Conservation (phyloP, 2,888 invertebrate species). For the Osedax fenrisi region DNA sequence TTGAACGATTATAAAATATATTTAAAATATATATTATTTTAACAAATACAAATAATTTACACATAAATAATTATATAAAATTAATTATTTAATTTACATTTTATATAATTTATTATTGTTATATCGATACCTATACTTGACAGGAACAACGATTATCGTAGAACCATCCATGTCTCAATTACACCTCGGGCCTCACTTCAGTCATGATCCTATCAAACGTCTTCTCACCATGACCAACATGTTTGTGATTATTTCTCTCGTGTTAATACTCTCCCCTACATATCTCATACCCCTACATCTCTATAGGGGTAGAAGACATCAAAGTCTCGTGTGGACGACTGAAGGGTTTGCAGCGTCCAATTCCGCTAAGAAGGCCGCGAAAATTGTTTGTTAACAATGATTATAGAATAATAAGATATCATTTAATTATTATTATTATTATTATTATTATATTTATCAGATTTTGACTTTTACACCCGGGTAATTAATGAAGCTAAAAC, state of each 20-base stretch:
- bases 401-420: no score
- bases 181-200: conserved; percentile 58
- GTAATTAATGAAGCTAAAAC: no score
- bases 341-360: conserved; percentile 41
- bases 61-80: no score
- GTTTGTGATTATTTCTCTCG: not conserved
- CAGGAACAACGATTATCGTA: conserved; percentile 59
- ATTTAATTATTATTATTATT: no score
- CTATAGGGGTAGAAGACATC: conserved; percentile 47
- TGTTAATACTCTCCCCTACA: not conserved
- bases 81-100: no score
- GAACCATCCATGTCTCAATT: conserved; percentile 57
- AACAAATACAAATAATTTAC: no score
- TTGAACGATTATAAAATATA: no score
- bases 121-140: no score
- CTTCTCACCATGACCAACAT: conserved; percentile 47
- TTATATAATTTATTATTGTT: no score
- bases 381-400: not conserved
- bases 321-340: conserved; percentile 50
- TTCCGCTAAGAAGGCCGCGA: not conserved
- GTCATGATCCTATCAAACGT: conserved; percentile 43
- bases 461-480: no score
- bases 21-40: no score
- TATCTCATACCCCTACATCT: not conserved
- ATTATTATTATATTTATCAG: no score